Base-by-base conservation (phyloP, 2,113 vertebrate genomes). In the Notothenia rossii region DNA sequence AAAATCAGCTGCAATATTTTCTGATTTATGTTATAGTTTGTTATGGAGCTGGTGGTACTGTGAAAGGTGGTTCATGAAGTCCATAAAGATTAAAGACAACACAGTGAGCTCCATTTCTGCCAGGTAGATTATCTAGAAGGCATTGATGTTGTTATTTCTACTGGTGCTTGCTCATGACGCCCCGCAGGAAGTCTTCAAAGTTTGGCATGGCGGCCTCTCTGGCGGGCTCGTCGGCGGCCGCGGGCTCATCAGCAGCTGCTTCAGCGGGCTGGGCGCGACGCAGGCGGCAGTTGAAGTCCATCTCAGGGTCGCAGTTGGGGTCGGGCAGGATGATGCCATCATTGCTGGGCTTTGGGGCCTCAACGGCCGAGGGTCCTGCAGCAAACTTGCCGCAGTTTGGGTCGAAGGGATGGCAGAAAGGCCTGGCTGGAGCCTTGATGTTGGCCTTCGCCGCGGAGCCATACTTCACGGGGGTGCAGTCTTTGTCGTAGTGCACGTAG, bases 291-390 rank as follows among this genome's bases (percentile, higher is more conserved):
- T 93, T 95, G 89, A 91, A 94, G 91, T 96, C 93, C 8, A 81
- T 84, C 77, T 96, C 95, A 0, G 95, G 95, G 83, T 96, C 95
- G n/a, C 95, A 96, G 90, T 96, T 65, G 0, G 93, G 94, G 75
- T 95, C 83, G 0, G 94, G 95, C 72, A 93, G 88, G 66, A 95
- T 87, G 20, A 95, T 80, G 48, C 86, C 93, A 3, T 91, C 88
- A 18, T 73, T 80, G 53, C 17, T 29, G 0, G 75, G 60, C 29
- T 85, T 90, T 1, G 64, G 71, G 62, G 73, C 79, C 53, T 45
- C 69, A 1, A 50, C 18, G 9, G 1, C 18, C 1, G 84, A 1
- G 2, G 87, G 79, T 40, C 36, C 36, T 36, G 88, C 46, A 3
- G 88, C 40, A 55, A 93, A 88, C 87, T 85, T 94, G n/a, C 72